A percentile compares a stretch with the other conserved stretches of the same genome.
Evolutionary conservation across 92 coral and sea anemone genomes (phyloP).

Genomic region (Porites rus): DNA sequence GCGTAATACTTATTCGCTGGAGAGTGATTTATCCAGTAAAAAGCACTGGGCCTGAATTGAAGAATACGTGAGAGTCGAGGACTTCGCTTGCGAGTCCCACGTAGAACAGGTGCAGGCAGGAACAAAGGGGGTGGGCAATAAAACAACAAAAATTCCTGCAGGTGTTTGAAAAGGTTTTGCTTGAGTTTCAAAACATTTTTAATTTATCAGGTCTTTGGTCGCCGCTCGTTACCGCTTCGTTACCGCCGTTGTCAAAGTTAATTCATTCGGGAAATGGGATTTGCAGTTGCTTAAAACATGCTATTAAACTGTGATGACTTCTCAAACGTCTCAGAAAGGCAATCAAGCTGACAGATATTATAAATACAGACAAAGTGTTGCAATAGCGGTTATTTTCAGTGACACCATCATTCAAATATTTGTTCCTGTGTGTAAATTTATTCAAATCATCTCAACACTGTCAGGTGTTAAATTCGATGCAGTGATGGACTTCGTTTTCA

Average conservation of each 20-base stretch:
- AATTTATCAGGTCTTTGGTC: too few relatives aligned
- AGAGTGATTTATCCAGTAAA: too few relatives aligned
- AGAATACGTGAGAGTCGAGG: too few relatives aligned
- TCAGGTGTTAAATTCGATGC: constrained; percentile 1
- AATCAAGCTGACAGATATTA: not conserved
- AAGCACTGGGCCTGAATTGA: too few relatives aligned
- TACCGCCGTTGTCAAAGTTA: too few relatives aligned
- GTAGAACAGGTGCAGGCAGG: too few relatives aligned
- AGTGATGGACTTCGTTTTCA: not conserved
- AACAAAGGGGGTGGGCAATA: too few relatives aligned
- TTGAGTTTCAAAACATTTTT: too few relatives aligned
- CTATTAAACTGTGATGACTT: not conserved
- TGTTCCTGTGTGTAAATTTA: not conserved
- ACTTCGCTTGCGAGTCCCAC: too few relatives aligned
- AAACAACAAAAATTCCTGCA: not conserved
- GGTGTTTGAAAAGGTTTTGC: too few relatives aligned
- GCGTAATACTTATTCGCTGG: too few relatives aligned
- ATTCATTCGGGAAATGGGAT: not conserved
- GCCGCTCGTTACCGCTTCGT: too few relatives aligned
- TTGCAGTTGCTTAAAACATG: not conserved
- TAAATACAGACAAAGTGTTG: not conserved
- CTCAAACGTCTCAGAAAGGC: not conserved
- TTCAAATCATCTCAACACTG: not conserved
- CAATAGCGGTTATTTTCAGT: constrained; percentile 19
- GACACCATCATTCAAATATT: constrained; percentile 35